Percentiles rank a stretch among this genome's conserved stretches.
phyloP scores from a whole-genome alignment of 2,113 vertebrate genomes.

The Cacatua alba region DNA sequence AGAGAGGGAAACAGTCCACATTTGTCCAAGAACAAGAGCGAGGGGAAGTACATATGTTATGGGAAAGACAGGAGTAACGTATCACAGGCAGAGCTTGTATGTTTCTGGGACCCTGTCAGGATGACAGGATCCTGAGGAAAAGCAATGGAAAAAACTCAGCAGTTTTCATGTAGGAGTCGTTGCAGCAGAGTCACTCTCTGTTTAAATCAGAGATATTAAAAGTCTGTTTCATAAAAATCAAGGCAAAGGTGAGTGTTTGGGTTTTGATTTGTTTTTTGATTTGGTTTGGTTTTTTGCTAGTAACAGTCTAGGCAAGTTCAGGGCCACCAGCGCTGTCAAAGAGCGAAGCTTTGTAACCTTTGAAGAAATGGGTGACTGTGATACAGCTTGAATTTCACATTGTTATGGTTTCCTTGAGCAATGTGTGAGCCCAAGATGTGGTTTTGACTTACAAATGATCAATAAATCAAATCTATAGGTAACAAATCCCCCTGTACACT shows the following conservation, averaged over 20 bases:
- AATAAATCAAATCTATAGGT: not conserved
- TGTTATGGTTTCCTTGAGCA: not conserved
- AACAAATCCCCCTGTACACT: not conserved
- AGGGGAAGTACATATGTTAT: too few relatives aligned
- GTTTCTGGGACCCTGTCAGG: not conserved
- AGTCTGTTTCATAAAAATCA: not conserved
- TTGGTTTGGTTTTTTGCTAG: not conserved
- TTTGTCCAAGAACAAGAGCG: not conserved
- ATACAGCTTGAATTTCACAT: not conserved
- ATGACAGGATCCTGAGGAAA: not conserved
- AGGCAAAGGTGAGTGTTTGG: not conserved
- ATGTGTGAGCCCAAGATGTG: not conserved
- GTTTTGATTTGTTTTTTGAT: not conserved
- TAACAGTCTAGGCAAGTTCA: not conserved
- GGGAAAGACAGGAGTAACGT: not conserved
- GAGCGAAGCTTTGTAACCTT: not conserved
- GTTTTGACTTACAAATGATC: not conserved
- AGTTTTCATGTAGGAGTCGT: not conserved
- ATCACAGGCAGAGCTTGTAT: not conserved
- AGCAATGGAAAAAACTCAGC: not conserved
- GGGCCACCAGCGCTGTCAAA: not conserved
- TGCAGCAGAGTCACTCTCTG: not conserved
- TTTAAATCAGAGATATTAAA: not conserved
- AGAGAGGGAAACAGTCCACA: not conserved
- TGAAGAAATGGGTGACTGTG: not conserved